phyloP scores from a whole-genome alignment of 2,888 invertebrate genomes.

The Noctua janthina region DNA sequence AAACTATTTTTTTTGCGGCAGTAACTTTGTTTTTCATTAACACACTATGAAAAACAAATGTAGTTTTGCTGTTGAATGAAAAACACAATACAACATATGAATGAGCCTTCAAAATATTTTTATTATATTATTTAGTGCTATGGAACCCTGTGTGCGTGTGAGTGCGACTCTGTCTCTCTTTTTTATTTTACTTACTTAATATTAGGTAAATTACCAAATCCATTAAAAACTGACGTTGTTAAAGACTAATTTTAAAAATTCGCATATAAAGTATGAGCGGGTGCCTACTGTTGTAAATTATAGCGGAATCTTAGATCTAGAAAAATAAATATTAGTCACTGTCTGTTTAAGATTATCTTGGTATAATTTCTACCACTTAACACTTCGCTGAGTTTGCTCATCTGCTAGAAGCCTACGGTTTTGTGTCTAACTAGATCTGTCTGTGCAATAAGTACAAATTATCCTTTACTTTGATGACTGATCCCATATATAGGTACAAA shows the following conservation, averaged over 20 bases:
- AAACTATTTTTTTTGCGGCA: no score
- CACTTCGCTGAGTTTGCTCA: conserved; percentile 51
- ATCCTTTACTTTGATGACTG: background rate
- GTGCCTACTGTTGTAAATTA: conserved; percentile 45
- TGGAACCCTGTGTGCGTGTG: no score
- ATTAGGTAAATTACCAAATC: background rate
- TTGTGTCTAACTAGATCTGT: conserved; percentile 16
- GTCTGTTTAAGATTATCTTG: conserved; percentile 48
- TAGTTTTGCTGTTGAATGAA: no score
- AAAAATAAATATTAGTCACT: conserved; percentile 60
- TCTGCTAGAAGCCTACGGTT: conserved; percentile 3
- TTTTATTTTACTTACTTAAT: background rate
- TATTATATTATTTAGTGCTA: no score
- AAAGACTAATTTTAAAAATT: conserved; percentile 10
- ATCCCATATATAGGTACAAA: background rate
- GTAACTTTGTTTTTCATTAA: no score
- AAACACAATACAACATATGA: no score
- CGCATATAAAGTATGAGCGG: conserved; percentile 18
- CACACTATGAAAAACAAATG: no score
- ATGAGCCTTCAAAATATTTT: no score
- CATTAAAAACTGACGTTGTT: conserved; percentile 9
- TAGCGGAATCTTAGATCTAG: conserved; percentile 41
- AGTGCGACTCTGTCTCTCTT: background rate
- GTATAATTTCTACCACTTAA: conserved; percentile 52
- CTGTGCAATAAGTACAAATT: background rate